Conservation (phyloP, 1,140 invertebrate species). For the silkworm (Bombyx mori) region DNA sequence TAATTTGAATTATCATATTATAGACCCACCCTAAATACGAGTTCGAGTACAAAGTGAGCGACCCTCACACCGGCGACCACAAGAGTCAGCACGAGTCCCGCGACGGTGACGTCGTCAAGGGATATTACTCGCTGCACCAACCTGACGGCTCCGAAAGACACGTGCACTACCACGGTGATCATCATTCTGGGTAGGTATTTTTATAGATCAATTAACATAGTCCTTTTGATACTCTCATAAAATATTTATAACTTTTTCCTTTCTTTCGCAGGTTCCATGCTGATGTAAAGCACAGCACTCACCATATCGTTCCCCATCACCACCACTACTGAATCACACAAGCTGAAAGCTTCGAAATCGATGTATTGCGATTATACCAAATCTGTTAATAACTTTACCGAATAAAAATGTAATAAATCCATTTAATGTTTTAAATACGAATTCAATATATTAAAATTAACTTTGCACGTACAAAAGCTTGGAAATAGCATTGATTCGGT, state of each 20-base stretch:
- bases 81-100: conserved; percentile 22
- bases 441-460: no score
- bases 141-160: conserved; percentile 43
- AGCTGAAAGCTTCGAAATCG: no score
- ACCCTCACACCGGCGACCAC: conserved; percentile 22
- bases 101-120: conserved; percentile 29
- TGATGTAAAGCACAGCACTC: conserved; percentile 22
- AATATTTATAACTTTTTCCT: background rate
- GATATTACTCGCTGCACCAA: conserved; percentile 3
- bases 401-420: no score
- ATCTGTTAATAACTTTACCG: no score
- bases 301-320: conserved; percentile 14
- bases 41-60: no score
- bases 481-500: no score
- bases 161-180: conserved; percentile 44
- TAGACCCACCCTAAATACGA: background rate
- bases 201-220: background rate
- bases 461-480: no score
- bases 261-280: conserved; percentile 23
- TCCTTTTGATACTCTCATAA: background rate
- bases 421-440: no score
- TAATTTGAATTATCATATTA: background rate
- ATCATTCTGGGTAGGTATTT: conserved; percentile 3
- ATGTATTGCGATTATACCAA: no score
- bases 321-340: conserved; percentile 3